Base-by-base conservation (phyloP, 2,888 invertebrate species). In the Drosophila paranaensis region DNA sequence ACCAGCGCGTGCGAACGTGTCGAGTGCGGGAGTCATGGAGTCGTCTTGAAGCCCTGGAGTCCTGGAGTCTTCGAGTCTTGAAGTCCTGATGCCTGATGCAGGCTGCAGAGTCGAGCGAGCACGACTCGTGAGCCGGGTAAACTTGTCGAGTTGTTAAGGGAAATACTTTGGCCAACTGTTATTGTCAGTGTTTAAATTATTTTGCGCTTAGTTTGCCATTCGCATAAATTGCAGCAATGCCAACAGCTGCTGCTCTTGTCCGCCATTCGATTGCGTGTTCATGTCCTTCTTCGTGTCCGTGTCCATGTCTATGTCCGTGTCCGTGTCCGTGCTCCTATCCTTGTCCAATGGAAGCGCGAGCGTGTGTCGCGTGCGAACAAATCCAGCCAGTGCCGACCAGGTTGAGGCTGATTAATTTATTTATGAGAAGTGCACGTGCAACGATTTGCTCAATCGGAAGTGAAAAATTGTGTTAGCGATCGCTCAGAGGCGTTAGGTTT, bases 121-220 rank as follows among this genome's bases (percentile, higher is more conserved):
- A 25, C 14, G 20, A 35, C 20, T 33, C 60, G 42, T 14, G 40
- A 62, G 43, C 35, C 48, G 51, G 50, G 57, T 54, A 71, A 74
- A 81, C 81, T 79, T 81, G 80, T 70, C 76, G 79, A 84, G 73
- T 78, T 72, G 69, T 77, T 61, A 73, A 58, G 63, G 72, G 71
- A 83, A 82, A 78, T 77, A 78, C 80, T 89, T 81, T 74, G 75
- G 76, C 82, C 79, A 87, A 87, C 79, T 83, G 77, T 87, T 90
- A 89, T 89, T 87, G 90, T 84, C 87, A 89, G 84, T 90, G 90
- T 84, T 89, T 84, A 87, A 89, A 90, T 87, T 89, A 90, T 90
- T 89, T 90, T 82, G 87, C 74, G 78, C 83, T 89, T 89, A 89
- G 90, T 88, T 81, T 79, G 79, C 72, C 75, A 79, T 69, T 87